A percentile compares a stretch with the other conserved stretches of the same genome.
phyloP scores from a whole-genome alignment of 2,797 vertebrate species.

The Benthosema pterotum region DNA sequence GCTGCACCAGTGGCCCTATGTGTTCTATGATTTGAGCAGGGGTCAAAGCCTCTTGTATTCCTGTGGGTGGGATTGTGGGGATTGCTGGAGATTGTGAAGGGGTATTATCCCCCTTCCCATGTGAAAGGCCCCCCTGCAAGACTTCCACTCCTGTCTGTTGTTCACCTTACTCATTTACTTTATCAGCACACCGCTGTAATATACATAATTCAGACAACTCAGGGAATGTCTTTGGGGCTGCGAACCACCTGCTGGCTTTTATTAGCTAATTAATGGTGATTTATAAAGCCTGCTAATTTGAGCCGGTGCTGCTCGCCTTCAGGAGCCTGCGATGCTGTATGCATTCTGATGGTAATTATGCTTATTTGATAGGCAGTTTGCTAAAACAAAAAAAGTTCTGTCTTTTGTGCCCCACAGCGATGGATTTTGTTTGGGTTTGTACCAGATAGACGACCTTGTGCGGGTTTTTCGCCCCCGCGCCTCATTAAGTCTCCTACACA shows the following conservation, averaged over 20 bases:
- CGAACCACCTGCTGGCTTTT: conserved; percentile 96
- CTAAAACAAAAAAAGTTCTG: conserved; percentile 88
- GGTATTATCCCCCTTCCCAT: conserved; percentile 65
- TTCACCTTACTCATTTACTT: conserved; percentile 85
- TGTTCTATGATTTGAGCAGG: conserved; percentile 73
- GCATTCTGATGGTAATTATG: conserved; percentile 94
- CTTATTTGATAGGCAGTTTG: conserved; percentile 90
- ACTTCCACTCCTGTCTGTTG: conserved; percentile 75
- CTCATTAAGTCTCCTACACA: conserved; percentile 73
- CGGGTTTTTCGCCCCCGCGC: conserved; percentile 51
- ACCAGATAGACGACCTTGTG: conserved; percentile 76
- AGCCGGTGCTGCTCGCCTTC: conserved; percentile 88
- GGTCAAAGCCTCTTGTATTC: conserved; percentile 85
- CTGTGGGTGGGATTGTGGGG: conserved; percentile 79
- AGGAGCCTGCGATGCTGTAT: conserved; percentile 87
- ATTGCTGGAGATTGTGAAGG: conserved; percentile 77
- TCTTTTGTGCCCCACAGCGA: conserved; percentile 79
- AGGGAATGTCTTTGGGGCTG: conserved; percentile 91
- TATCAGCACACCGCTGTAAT: conserved; percentile 83
- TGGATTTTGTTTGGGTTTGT: conserved; percentile 76
- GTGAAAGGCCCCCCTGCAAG: conserved; percentile 68
- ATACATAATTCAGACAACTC: conserved; percentile 96
- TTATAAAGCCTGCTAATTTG: conserved; percentile 96
- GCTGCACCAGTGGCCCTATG: conserved; percentile 59
- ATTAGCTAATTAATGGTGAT: conserved; percentile 99